phyloP scores from a whole-genome alignment of 2,888 invertebrate species.

The Drymonia ruficornis region DNA sequence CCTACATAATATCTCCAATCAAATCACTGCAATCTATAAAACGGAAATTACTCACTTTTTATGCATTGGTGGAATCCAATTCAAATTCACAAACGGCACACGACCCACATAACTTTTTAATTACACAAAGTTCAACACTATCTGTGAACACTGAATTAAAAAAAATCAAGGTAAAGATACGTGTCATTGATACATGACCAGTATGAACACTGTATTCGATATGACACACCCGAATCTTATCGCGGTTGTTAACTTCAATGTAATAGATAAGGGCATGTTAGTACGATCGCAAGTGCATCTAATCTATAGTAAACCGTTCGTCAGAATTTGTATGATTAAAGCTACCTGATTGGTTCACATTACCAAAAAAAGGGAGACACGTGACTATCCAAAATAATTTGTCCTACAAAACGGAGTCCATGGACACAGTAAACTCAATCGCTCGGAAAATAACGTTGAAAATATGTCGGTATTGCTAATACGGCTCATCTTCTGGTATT shows the following conservation, averaged over 20 bases:
- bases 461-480: too few relatives aligned
- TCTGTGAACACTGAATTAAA: neutral
- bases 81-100: neutral
- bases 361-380: too few relatives aligned
- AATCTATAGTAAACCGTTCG: constrained; percentile 5
- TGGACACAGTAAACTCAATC: too few relatives aligned
- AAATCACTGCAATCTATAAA: neutral
- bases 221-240: constrained; percentile 37
- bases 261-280: constrained; percentile 24
- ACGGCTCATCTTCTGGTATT: too few relatives aligned
- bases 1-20: neutral
- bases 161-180: neutral
- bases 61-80: constrained; percentile 24
- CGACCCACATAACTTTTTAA: neutral
- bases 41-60: constrained; percentile 33
- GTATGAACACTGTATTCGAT: constrained; percentile 4
- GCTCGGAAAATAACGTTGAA: too few relatives aligned
- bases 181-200: neutral
- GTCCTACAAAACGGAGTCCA: too few relatives aligned
- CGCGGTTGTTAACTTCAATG: constrained; percentile 28
- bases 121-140: neutral
- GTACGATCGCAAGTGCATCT: constrained; percentile 15
- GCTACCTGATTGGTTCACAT: neutral
- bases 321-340: neutral
- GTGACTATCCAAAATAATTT: too few relatives aligned